Conservation (phyloP, 2,797 vertebrate genomes). For the Sebastes taczanowskii region DNA sequence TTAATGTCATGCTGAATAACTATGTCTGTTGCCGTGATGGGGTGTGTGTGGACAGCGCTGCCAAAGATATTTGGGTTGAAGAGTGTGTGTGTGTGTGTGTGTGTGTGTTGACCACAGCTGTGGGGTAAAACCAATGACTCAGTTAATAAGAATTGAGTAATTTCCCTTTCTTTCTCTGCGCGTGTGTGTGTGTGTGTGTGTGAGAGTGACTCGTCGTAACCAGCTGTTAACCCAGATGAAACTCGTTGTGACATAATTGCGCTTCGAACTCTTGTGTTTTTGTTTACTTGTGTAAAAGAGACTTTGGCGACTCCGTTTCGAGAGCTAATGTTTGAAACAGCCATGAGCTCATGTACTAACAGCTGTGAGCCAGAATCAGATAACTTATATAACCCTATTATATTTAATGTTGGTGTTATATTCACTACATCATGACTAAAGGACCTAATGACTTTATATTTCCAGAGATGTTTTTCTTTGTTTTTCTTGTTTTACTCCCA, state of each 20-base stretch:
- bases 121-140: constrained; percentile 55
- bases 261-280: constrained; percentile 31
- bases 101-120: constrained; percentile 56
- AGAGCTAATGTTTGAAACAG: constrained; percentile 44
- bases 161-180: neutral
- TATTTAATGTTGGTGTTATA: neutral
- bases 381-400: neutral
- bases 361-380: constrained; percentile 15
- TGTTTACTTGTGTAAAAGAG: constrained; percentile 18
- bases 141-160: constrained; percentile 48
- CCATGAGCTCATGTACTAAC: constrained; percentile 45
- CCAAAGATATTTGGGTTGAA: constrained; percentile 73
- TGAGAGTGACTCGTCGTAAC: neutral
- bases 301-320: neutral
- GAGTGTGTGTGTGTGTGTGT: constrained; percentile 20
- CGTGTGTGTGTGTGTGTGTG: neutral
- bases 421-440: neutral
- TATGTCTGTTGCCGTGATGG: constrained; percentile 22
- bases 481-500: neutral
- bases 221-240: constrained; percentile 62
- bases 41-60: constrained; percentile 52
- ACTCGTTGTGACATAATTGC: constrained; percentile 35
- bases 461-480: neutral
- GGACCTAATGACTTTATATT: neutral
- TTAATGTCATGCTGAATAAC: constrained; percentile 42